Evolutionary conservation across 2,797 vertebrate species (phyloP), one percentile per base, ranked within the genome.

Genomic region (Rhinella marina): DNA sequence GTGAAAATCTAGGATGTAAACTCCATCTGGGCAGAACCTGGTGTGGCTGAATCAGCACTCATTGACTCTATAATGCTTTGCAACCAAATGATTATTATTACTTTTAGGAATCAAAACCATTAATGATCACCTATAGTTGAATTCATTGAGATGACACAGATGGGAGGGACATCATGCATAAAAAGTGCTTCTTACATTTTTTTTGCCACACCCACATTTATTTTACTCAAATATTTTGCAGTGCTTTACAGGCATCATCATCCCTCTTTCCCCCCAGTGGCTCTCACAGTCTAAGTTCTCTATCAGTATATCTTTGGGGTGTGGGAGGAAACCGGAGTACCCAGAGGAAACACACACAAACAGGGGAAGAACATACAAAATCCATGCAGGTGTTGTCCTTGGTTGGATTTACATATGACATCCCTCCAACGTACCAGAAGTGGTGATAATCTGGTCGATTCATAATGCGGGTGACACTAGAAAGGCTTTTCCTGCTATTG

Each of bases 21-120:
- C 14, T n/a, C 12, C 23, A 73, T 17, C 48, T 16, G 12, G 23
- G 50, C 75, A 77, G 50, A 77, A 77, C 54, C 75, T 77, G 73
- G 73, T 77, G 73, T 52, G 73, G 25, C 73, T 77, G 75, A 77
- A 77, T 54, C 23, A 77, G 54, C 48, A 77, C 14, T 14, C 1
- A 23, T 7, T 50, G 19, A n/a, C 41, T 75, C 21, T 12, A 50
- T 48, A 73, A 50, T 48, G 11, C 19, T 2, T 11, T 50, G 11
- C 25, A 52, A 16, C 41, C 23, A 23, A 54, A 77, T 77, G 5
- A 25, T 41, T 72, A 72, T 14, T 52, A 76, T 50, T 76, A 52
- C 52, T 50, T 41, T n/a, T 52, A n/a, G 41, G 10, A 73, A 50
- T 76, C 6, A 76, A 52, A 23, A n/a, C 21, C 19, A n/a, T 76